phyloP scores from a whole-genome alignment of 2,888 invertebrate genomes.

The Plebejus argus region DNA sequence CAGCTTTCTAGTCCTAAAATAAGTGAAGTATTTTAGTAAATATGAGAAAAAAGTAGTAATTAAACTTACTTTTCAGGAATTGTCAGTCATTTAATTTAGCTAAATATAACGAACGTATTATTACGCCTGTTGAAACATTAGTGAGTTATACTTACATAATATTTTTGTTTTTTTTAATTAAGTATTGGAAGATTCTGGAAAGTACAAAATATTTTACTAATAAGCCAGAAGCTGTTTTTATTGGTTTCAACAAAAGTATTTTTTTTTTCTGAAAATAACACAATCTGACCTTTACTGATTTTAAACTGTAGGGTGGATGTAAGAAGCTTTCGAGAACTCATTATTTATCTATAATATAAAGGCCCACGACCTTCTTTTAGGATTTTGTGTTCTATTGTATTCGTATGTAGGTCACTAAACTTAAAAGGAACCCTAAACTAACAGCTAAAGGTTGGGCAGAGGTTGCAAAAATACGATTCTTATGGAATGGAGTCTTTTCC shows the following conservation, averaged over 20 bases:
- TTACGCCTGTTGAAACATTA: too few species aligned
- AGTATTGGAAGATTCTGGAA: neutral
- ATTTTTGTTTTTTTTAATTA: too few species aligned
- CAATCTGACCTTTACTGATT: neutral
- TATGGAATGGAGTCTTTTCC: neutral
- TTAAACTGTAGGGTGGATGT: neutral
- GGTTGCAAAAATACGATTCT: neutral
- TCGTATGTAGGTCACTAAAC: neutral
- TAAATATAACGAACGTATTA: too few species aligned
- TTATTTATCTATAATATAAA: conserved; percentile 10
- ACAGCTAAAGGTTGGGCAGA: neutral
- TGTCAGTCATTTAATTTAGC: too few species aligned
- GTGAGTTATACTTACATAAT: too few species aligned
- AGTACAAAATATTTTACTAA: neutral
- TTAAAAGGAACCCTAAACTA: neutral
- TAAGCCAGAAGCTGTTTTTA: neutral
- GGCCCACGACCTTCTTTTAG: neutral
- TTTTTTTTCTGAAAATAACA: neutral
- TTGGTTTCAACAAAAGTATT: too few species aligned
- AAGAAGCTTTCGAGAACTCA: neutral
- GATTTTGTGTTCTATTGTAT: neutral
- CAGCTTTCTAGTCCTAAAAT: too few species aligned
- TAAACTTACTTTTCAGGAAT: too few species aligned
- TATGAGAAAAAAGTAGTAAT: too few species aligned
- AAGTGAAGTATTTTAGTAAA: too few species aligned